Percentiles rank a stretch among this genome's conserved stretches.
Evolutionary conservation across 1,140 invertebrate genomes (phyloP).

Genomic region (Thereuonema tuberculata): DNA sequence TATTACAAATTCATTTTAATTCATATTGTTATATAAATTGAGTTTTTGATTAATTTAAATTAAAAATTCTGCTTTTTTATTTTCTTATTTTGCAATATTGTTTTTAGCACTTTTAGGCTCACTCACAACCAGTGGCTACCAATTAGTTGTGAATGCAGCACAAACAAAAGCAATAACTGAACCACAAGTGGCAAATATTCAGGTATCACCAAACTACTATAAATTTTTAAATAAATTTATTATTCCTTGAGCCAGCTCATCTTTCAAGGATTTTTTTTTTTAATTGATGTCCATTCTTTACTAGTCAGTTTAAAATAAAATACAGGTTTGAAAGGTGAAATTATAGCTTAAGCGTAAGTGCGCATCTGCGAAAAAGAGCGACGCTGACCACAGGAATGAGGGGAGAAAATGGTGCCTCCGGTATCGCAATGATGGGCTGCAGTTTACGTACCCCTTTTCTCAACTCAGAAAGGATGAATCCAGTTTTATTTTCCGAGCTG

Average conservation of each 20-base stretch:
- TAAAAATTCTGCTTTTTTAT: slow-evolving; percentile 12
- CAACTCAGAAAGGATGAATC: no score
- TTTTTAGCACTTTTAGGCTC: slow-evolving; percentile 68
- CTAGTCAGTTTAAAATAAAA: not conserved
- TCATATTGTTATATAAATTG: not conserved
- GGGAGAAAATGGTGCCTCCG: no score
- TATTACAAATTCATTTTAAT: no score
- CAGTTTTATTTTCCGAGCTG: no score
- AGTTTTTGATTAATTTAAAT: not conserved
- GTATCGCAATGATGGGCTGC: no score
- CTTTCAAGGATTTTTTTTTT: not conserved
- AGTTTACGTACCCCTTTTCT: no score
- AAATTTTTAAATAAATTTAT: not conserved
- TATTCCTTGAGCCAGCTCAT: not conserved
- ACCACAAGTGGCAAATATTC: slow-evolving; percentile 59
- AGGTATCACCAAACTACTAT: slow-evolving; percentile 27
- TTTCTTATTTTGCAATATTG: no score
- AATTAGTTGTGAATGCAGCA: slow-evolving; percentile 58
- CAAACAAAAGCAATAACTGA: slow-evolving; percentile 56
- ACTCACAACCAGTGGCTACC: slow-evolving; percentile 83
- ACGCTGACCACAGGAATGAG: no score
- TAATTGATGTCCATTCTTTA: not conserved
- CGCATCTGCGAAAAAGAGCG: no score
- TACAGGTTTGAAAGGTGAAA: not conserved
- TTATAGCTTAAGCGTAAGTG: not conserved